A percentile compares a stretch with the other conserved stretches of the same genome.
Conservation (phyloP, 1,140 invertebrate genomes). For the Papilio helenus region DNA sequence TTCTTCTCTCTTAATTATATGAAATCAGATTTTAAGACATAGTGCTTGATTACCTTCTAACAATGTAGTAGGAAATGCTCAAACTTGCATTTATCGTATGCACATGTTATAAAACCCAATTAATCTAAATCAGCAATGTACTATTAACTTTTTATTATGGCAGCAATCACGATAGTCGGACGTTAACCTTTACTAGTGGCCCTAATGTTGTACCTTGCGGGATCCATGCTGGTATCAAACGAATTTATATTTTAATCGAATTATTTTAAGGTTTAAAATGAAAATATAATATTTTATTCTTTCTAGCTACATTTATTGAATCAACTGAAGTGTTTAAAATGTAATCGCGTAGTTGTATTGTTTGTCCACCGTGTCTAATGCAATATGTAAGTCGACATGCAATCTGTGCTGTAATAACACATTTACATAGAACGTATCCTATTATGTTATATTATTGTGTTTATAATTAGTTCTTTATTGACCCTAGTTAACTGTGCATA, state of each 20-base stretch:
- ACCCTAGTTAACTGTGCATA: background rate
- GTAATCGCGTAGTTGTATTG: constrained; percentile 17
- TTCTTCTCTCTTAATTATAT: too few species aligned
- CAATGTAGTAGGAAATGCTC: background rate
- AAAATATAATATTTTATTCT: background rate
- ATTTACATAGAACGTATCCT: background rate
- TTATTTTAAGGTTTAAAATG: background rate
- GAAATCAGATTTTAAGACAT: background rate
- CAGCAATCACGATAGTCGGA: constrained; percentile 17
- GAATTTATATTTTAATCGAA: background rate
- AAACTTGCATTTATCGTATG: background rate
- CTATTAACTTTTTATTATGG: constrained; percentile 15
- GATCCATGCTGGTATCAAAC: background rate
- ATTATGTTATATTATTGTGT: background rate
- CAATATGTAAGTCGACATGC: constrained; percentile 10
- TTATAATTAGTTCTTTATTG: background rate
- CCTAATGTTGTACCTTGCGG: constrained; percentile 24
- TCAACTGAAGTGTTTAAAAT: background rate
- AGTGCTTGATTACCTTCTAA: background rate
- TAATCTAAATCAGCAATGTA: constrained; percentile 21
- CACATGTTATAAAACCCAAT: constrained; percentile 3
- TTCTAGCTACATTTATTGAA: background rate
- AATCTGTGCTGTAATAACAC: constrained; percentile 1
- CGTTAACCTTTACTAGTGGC: constrained; percentile 26
- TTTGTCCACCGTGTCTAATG: constrained; percentile 8